Conservation (phyloP, 35 echinoderm and acorn worm genomes). For the Apostichopus japonicus region DNA sequence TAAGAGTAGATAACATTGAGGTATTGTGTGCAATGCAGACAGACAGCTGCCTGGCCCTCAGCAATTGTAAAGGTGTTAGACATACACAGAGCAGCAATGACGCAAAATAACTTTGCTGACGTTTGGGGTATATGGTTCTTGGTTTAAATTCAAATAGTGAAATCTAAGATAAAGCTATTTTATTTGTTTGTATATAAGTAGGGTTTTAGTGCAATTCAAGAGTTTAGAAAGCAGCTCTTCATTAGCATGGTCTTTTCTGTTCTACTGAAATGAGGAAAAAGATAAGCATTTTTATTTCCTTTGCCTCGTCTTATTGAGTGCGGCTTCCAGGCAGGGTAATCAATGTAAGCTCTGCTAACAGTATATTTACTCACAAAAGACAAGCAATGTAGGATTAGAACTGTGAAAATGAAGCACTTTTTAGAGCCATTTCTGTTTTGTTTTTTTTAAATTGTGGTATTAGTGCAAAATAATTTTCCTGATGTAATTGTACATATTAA, state of each 20-base stretch:
- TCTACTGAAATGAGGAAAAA: not conserved
- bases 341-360: not conserved
- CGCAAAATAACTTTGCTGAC: not conserved
- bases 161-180: not conserved
- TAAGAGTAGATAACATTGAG: not conserved
- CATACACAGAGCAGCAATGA: not conserved
- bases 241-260: not conserved
- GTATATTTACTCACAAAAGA: not conserved
- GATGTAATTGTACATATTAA: slow-evolving; percentile 40
- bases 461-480: not conserved
- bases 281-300: not conserved
- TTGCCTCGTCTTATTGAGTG: not conserved
- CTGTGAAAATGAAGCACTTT: not conserved
- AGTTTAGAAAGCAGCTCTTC: not conserved
- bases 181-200: not conserved
- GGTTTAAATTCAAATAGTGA: not conserved
- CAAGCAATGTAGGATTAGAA: too few species aligned
- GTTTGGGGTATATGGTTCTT: not conserved
- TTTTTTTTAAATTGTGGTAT: slow-evolving; percentile 32
- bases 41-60: not conserved
- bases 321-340: not conserved
- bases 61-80: not conserved
- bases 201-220: not conserved
- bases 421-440: not conserved
- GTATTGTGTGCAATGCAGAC: not conserved